Conservation (phyloP, 2,113 vertebrate species). For the Morone chrysops region DNA sequence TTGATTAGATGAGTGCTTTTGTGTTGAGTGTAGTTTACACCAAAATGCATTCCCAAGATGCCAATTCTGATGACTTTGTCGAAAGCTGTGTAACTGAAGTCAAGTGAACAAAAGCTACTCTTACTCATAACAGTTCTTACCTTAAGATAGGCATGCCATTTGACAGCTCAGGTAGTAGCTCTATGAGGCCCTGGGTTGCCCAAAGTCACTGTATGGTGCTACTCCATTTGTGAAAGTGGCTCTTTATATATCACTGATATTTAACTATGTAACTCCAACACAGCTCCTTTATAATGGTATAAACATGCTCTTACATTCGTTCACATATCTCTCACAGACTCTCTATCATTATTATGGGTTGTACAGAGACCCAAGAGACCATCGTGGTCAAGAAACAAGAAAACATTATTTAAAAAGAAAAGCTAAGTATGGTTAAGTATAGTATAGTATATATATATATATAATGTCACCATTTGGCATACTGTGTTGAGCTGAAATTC, state of each 20-base stretch:
- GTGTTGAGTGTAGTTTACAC: slow-evolving; percentile 4
- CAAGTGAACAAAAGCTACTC: background rate
- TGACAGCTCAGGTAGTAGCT: slow-evolving; percentile 1
- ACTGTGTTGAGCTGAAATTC: background rate
- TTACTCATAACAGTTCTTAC: background rate
- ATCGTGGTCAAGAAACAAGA: background rate
- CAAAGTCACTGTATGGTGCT: background rate
- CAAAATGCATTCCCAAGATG: slow-evolving; percentile 23
- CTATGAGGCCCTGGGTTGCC: background rate
- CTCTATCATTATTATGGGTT: background rate
- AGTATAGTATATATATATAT: background rate
- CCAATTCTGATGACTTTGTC: slow-evolving; percentile 9
- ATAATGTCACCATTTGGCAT: slow-evolving; percentile 20
- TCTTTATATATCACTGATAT: background rate
- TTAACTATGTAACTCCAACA: background rate
- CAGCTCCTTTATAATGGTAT: background rate
- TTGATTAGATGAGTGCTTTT: slow-evolving; percentile 19
- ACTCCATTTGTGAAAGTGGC: background rate
- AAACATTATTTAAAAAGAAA: too few species aligned
- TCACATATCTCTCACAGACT: slow-evolving; percentile 5
- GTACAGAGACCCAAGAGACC: background rate
- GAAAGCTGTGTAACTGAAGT: background rate
- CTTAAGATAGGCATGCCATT: background rate
- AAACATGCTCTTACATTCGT: background rate
- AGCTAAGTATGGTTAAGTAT: background rate